A percentile compares a stretch with the other conserved stretches of the same genome.
Conservation (phyloP, 2,888 invertebrate species). For the Caenorhabditis doughertyi region DNA sequence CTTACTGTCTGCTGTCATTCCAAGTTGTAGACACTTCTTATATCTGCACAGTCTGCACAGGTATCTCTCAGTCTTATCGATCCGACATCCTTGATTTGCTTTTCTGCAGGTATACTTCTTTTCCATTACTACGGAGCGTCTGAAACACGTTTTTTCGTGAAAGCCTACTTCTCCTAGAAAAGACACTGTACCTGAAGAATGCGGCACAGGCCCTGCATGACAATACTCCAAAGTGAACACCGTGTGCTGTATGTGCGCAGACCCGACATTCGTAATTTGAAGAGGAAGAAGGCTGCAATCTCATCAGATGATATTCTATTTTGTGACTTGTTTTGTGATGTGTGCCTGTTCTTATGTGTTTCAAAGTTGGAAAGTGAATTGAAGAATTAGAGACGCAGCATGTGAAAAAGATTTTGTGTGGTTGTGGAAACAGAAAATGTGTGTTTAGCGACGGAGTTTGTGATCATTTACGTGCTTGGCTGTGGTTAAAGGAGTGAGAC, state of each 20-base stretch:
- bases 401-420: constrained; percentile 40
- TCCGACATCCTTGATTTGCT: constrained; percentile 50
- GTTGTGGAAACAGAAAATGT: constrained; percentile 28
- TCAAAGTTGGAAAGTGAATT: neutral
- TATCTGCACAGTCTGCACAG: constrained; percentile 66
- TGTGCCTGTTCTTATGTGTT: constrained; percentile 46
- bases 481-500: constrained; percentile 7
- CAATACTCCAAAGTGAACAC: constrained; percentile 70
- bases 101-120: constrained; percentile 63
- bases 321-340: constrained; percentile 48
- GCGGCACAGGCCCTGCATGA: constrained; percentile 71
- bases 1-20: constrained; percentile 71
- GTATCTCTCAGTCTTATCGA: constrained; percentile 58
- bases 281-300: constrained; percentile 50
- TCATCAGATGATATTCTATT: constrained; percentile 40
- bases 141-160: too few species aligned
- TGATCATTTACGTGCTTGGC: constrained; percentile 46
- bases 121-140: constrained; percentile 62
- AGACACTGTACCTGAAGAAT: constrained; percentile 64
- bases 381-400: constrained; percentile 30
- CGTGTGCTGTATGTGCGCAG: constrained; percentile 66
- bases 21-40: constrained; percentile 64
- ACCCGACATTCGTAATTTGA: constrained; percentile 60
- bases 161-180: neutral
- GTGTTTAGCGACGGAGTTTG: constrained; percentile 55